Evolutionary conservation across 2,113 vertebrate species (phyloP).

Genomic region (Lipophrys pholis): DNA sequence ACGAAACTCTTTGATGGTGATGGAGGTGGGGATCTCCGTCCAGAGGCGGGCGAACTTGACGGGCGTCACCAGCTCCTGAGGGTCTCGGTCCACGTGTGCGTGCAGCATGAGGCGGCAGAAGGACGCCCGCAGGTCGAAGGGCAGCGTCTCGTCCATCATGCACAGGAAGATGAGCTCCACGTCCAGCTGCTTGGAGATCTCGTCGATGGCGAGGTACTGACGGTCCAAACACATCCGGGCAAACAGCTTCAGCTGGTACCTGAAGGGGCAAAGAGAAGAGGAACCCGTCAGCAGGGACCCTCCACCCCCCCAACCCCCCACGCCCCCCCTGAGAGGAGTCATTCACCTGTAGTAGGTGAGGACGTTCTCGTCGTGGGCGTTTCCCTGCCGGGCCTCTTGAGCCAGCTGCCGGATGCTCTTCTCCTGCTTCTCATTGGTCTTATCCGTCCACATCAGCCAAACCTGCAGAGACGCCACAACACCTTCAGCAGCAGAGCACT

Average conservation of each 20-base stretch:
- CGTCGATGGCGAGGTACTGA: slow-evolving; percentile 96
- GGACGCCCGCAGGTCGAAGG: slow-evolving; percentile 94
- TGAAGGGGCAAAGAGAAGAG: slow-evolving; percentile 48
- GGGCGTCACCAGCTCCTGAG: slow-evolving; percentile 95
- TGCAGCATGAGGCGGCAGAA: slow-evolving; percentile 99
- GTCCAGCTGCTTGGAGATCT: slow-evolving; percentile 97
- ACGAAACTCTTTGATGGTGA: slow-evolving; percentile 95
- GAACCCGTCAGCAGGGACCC: background rate
- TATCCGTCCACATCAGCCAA: slow-evolving; percentile 96
- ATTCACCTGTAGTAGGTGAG: slow-evolving; percentile 96
- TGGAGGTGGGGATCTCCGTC: slow-evolving; percentile 95
- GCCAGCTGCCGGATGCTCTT: slow-evolving; percentile 95
- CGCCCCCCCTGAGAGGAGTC: too few relatives aligned
- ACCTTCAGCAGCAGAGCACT: too few relatives aligned
- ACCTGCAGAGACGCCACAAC: slow-evolving; percentile 71
- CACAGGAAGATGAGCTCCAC: slow-evolving; percentile 97
- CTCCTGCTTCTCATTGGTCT: slow-evolving; percentile 89
- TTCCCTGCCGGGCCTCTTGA: slow-evolving; percentile 94
- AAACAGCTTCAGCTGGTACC: slow-evolving; percentile 98
- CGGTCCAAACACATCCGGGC: slow-evolving; percentile 98
- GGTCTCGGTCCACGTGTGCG: slow-evolving; percentile 95
- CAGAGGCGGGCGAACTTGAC: slow-evolving; percentile 97
- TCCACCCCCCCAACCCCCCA: background rate
- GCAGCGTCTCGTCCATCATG: slow-evolving; percentile 96
- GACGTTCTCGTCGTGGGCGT: slow-evolving; percentile 93